Conservation (phyloP, 2,113 vertebrate species). For the Poicephalus meyeri region DNA sequence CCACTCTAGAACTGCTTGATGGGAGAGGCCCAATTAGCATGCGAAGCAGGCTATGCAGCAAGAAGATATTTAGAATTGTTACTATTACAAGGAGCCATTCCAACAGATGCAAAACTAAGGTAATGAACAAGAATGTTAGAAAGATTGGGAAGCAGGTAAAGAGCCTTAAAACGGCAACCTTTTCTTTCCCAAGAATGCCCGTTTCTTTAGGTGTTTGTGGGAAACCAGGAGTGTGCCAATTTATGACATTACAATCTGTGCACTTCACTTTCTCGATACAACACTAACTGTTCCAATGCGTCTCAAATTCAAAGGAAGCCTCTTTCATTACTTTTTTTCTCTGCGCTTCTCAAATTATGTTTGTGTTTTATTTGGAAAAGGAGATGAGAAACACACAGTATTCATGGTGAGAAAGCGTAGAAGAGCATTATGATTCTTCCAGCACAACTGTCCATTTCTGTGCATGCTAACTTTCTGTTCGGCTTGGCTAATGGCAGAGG, state of each 20-base stretch:
- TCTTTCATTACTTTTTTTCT: background rate
- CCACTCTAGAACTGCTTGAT: background rate
- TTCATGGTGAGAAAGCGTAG: fast-evolving
- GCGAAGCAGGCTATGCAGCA: background rate
- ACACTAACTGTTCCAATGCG: background rate
- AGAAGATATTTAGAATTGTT: background rate
- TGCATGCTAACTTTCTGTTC: background rate
- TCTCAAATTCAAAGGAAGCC: background rate
- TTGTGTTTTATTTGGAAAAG: background rate
- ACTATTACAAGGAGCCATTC: background rate
- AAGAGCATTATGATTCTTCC: background rate
- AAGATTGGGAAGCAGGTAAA: background rate
- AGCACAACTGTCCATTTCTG: background rate
- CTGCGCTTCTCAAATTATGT: background rate
- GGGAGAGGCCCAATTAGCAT: background rate
- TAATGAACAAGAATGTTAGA: background rate
- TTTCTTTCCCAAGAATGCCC: background rate
- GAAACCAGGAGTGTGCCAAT: background rate
- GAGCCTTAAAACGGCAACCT: background rate
- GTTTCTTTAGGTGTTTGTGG: background rate
- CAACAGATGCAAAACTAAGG: background rate
- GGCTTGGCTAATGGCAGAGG: background rate
- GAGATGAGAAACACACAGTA: background rate
- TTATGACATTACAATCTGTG: background rate
- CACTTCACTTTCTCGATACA: background rate